phyloP scores from a whole-genome alignment of 23 tunicate species.

The Halocynthia aurantium region DNA sequence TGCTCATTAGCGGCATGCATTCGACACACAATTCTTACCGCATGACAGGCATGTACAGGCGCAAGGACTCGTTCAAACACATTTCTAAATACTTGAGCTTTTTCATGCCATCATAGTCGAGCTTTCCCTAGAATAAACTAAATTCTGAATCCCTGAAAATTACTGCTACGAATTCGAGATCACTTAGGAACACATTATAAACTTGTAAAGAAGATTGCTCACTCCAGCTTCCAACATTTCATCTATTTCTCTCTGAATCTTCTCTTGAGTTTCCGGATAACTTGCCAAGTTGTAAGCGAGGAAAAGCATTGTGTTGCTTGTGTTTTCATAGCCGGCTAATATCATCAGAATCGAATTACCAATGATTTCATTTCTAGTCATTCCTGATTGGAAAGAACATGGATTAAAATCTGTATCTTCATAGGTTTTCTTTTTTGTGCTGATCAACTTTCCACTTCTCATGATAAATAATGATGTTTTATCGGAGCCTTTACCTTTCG shows the following conservation, averaged over 20 bases:
- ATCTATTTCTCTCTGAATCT: conserved; percentile 19
- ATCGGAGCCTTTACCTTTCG: conserved; percentile 18
- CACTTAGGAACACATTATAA: background rate
- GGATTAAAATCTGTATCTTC: too few species aligned
- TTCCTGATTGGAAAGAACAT: background rate
- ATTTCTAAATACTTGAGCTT: conserved; percentile 15
- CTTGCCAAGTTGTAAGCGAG: conserved; percentile 11
- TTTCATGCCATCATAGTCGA: conserved; percentile 19
- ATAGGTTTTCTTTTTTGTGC: too few species aligned
- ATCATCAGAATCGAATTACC: conserved; percentile 19
- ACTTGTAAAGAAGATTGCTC: background rate
- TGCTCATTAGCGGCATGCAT: too few species aligned
- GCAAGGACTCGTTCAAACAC: conserved; percentile 16
- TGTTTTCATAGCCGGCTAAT: conserved; percentile 28
- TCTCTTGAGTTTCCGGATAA: conserved; percentile 12
- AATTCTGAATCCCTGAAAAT: background rate
- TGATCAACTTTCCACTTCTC: too few species aligned
- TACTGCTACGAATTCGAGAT: too few species aligned
- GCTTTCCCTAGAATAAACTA: conserved; percentile 30
- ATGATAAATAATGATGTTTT: too few species aligned
- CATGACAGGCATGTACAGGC: conserved; percentile 14
- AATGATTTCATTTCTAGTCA: conserved; percentile 23
- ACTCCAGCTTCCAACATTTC: conserved; percentile 13
- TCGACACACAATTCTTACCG: conserved; percentile 8
- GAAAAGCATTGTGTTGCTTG: conserved; percentile 12